phyloP scores from a whole-genome alignment of 2,113 vertebrate species.

The Larimichthys polyactis region DNA sequence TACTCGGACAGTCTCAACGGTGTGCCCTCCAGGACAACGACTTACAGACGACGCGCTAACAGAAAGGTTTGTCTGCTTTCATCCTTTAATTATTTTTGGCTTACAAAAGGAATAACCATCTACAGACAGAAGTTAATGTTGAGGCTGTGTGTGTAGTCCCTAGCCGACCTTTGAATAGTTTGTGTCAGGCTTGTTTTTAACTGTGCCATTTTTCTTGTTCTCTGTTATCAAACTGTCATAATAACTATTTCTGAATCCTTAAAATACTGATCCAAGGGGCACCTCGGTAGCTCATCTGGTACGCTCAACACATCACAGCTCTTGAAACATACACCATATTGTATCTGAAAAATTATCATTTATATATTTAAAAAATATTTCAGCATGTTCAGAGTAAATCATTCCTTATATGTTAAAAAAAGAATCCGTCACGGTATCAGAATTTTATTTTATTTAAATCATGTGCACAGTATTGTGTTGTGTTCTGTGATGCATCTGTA shows the following conservation, averaged over 20 bases:
- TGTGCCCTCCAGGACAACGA: background rate
- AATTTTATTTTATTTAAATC: no score
- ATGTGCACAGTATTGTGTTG: background rate
- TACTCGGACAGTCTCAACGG: conserved; percentile 80
- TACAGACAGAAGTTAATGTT: background rate
- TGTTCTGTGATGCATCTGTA: background rate
- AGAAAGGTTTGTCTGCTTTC: conserved; percentile 66
- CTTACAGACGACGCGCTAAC: conserved; percentile 2
- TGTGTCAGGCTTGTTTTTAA: background rate
- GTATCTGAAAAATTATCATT: background rate
- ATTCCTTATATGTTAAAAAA: background rate
- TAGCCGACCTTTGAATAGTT: background rate
- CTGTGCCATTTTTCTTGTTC: background rate
- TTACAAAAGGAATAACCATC: background rate
- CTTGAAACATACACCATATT: no score
- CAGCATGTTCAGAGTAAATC: background rate
- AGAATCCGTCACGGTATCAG: background rate
- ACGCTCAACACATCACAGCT: no score
- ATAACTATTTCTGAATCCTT: background rate
- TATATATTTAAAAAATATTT: background rate
- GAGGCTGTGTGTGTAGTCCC: background rate
- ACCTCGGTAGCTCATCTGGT: no score
- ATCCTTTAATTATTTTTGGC: background rate
- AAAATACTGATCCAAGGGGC: background rate
- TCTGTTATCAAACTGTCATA: background rate